Evolutionary conservation across 1,140 invertebrate species (phyloP).

Genomic region (Ceratosolen fusciceps): DNA sequence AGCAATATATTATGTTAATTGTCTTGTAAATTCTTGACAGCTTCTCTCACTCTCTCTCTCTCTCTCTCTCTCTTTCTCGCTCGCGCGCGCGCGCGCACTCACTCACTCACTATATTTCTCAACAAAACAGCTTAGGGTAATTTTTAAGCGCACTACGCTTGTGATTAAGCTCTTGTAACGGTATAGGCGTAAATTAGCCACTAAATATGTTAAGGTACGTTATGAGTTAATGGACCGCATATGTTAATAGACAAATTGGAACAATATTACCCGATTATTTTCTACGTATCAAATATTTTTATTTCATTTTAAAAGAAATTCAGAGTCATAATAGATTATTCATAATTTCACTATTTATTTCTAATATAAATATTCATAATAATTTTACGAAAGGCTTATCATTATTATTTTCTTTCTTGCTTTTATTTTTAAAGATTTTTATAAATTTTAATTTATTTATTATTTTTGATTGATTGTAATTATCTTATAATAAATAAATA

Average conservation of each 20-base stretch:
- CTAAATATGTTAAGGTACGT: conserved; percentile 42
- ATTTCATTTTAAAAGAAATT: too few relatives aligned
- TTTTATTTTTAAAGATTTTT: too few relatives aligned
- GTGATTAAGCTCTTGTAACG: conserved; percentile 29
- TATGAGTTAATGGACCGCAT: conserved; percentile 35
- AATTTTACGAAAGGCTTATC: too few relatives aligned
- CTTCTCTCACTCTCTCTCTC: not conserved
- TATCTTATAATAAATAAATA: too few relatives aligned
- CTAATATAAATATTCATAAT: too few relatives aligned
- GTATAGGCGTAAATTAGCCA: conserved; percentile 2
- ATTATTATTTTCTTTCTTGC: too few relatives aligned
- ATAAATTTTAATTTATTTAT: too few relatives aligned
- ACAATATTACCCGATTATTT: too few relatives aligned
- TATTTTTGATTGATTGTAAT: too few relatives aligned
- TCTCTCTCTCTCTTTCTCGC: not conserved
- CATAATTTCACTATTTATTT: too few relatives aligned
- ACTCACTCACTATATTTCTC: not conserved
- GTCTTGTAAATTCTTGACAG: conserved; percentile 1
- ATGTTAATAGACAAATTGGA: not conserved
- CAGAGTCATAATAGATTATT: too few relatives aligned
- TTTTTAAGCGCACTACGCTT: conserved; percentile 12
- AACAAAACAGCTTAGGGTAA: conserved; percentile 41
- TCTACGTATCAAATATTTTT: not conserved
- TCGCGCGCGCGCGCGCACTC: too few relatives aligned
- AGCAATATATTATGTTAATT: conserved; percentile 41